These are phyloP conservation scores for Nysson spinosus DNA, from an alignment of 2,888 invertebrate species.

Conservation along the genomic window DNA sequence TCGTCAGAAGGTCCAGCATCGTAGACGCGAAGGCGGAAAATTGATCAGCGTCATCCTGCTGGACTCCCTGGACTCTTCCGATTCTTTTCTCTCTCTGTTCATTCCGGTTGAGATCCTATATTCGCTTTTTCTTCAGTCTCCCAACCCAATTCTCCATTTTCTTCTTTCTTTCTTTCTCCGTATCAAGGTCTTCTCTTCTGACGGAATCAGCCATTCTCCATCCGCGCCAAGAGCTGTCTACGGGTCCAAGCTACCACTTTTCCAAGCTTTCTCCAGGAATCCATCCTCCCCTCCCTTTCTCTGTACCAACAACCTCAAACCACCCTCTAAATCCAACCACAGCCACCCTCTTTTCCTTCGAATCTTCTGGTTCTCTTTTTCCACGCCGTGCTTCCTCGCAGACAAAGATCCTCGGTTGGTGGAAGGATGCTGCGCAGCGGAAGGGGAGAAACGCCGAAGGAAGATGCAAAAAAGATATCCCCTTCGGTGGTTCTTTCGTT, in stretches of 20 bases:
- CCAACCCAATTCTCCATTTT: constrained; percentile 23
- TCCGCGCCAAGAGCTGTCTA: constrained; percentile 65
- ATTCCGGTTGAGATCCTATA: constrained; percentile 34
- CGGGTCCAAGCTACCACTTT: constrained; percentile 64
- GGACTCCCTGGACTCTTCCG: constrained; percentile 56
- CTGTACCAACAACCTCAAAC: constrained; percentile 41
- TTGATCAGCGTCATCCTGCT: constrained; percentile 73
- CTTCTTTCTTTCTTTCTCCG: constrained; percentile 41
- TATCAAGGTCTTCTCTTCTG: constrained; percentile 55
- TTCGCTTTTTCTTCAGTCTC: constrained; percentile 45
- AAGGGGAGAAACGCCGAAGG: constrained; percentile 19
- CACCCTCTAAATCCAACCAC: constrained; percentile 36
- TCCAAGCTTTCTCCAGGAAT: constrained; percentile 50
- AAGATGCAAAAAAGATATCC: constrained; percentile 32
- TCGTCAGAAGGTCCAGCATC: constrained; percentile 34
- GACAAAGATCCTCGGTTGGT: constrained; percentile 62
- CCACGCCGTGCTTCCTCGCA: constrained; percentile 38
- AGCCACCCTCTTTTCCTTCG: constrained; percentile 18
- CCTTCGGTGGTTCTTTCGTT: constrained; percentile 66
- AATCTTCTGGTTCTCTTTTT: constrained; percentile 43
- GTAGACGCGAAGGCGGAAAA: constrained; percentile 67
- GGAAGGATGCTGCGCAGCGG: constrained; percentile 40
- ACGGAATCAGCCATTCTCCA: constrained; percentile 69
- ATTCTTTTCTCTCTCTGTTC: constrained; percentile 26
- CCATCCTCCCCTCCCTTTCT: constrained; percentile 19